phyloP scores from a whole-genome alignment of 2,797 vertebrate genomes.

The Chelonia mydas region DNA sequence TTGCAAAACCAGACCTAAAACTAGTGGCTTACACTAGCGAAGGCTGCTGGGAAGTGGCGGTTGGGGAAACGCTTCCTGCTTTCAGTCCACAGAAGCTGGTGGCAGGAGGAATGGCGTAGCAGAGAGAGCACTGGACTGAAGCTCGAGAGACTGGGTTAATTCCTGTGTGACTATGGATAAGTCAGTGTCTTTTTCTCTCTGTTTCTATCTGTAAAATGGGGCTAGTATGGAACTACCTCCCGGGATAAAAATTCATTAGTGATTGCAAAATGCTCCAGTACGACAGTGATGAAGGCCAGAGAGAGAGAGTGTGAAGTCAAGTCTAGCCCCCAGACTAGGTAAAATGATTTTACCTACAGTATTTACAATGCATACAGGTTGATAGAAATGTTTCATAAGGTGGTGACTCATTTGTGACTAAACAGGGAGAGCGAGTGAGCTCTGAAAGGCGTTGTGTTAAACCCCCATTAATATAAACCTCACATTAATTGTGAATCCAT shows the following conservation, averaged over 20 bases:
- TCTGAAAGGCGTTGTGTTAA: neutral
- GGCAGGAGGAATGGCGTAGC: neutral
- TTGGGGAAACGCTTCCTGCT: neutral
- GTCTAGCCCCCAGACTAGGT: neutral
- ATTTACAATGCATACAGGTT: neutral
- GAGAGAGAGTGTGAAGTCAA: neutral
- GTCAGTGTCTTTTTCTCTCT: neutral
- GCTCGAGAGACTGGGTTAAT: neutral
- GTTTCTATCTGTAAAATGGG: neutral
- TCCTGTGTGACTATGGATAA: neutral
- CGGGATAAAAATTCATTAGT: neutral
- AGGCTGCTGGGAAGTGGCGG: neutral
- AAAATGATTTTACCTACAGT: neutral
- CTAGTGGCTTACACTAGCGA: neutral
- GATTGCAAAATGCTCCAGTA: neutral
- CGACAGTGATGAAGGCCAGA: neutral
- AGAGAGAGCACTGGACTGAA: neutral
- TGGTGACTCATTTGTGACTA: fast-evolving
- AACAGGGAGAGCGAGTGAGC: neutral
- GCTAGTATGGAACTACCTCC: neutral
- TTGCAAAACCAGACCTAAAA: neutral
- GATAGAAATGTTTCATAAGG: fast-evolving
- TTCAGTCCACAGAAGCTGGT: neutral
- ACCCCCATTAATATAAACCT: neutral
- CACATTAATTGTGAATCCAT: neutral